phyloP scores from a whole-genome alignment of 2,888 invertebrate species.

The Seira musarum region DNA sequence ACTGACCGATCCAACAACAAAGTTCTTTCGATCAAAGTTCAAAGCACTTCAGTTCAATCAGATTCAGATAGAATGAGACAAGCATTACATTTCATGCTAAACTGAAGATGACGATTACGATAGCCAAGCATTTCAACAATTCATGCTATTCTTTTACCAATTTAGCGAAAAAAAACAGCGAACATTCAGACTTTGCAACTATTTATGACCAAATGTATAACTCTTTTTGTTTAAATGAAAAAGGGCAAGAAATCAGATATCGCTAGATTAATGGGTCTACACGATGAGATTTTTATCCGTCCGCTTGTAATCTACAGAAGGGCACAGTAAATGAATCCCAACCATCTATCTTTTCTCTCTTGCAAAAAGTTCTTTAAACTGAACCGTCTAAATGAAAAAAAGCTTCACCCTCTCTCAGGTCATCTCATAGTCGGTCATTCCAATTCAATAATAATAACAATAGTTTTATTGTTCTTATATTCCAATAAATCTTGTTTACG shows the following conservation, averaged over 20 bases:
- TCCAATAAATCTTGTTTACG: neutral
- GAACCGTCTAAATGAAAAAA: neutral
- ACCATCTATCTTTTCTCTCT: neutral
- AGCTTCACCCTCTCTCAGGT: neutral
- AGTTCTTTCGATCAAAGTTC: constrained; percentile 13
- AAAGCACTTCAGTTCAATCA: constrained; percentile 17
- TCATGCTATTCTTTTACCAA: neutral
- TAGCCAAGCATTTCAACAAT: constrained; percentile 6
- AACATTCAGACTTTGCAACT: neutral
- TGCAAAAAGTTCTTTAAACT: neutral
- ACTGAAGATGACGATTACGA: too few relatives aligned
- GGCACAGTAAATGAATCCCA: constrained; percentile 23
- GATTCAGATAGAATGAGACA: too few relatives aligned
- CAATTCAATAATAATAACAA: neutral
- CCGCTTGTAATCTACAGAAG: constrained; percentile 19
- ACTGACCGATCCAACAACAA: too few relatives aligned
- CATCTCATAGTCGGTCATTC: neutral
- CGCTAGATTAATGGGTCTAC: constrained; percentile 26
- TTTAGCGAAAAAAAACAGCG: neutral
- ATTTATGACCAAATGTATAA: neutral
- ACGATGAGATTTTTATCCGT: constrained; percentile 23
- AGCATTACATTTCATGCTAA: too few relatives aligned
- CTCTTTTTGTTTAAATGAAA: constrained; percentile 4
- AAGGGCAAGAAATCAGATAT: constrained; percentile 21
- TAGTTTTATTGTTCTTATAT: neutral